These are phyloP conservation scores for Thermophis baileyi DNA, from an alignment of 2,113 vertebrate genomes.

Conservation along the genomic window DNA sequence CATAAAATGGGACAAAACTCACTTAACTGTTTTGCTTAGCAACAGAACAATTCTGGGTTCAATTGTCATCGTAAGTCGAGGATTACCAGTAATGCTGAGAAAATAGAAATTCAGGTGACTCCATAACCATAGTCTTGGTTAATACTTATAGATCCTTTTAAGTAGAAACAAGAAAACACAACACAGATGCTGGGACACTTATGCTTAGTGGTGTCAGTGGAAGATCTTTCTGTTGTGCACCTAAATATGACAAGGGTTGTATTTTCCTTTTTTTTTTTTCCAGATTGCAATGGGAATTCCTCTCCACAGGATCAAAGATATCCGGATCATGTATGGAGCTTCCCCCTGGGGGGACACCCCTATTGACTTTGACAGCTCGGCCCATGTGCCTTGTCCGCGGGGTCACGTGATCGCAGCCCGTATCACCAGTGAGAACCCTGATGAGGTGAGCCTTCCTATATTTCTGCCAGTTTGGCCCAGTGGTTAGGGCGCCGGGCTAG, in stretches of 20 bases:
- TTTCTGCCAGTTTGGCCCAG: background rate
- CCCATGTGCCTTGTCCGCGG: slow-evolving; percentile 84
- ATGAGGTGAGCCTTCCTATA: slow-evolving; percentile 80
- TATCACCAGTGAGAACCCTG: slow-evolving; percentile 98
- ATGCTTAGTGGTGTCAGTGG: background rate
- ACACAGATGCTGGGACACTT: background rate
- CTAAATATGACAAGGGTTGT: background rate
- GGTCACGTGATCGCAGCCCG: slow-evolving; percentile 97
- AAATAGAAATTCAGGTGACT: background rate
- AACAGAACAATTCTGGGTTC: no score
- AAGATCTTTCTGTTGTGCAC: background rate
- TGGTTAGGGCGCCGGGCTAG: background rate
- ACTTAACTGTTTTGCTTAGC: no score
- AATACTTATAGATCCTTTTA: background rate
- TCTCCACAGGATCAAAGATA: slow-evolving; percentile 95
- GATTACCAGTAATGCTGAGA: background rate
- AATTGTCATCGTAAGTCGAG: background rate
- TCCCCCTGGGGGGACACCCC: slow-evolving; percentile 90
- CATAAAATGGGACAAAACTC: no score
- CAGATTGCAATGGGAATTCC: slow-evolving; percentile 98
- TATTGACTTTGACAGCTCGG: slow-evolving; percentile 91
- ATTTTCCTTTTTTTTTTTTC: slow-evolving; percentile 23
- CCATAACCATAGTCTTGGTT: background rate
- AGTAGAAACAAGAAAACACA: background rate
- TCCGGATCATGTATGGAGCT: slow-evolving; percentile 90